These are phyloP conservation scores for Serrognathus titanus DNA, from an alignment of 2,888 invertebrate species.

Conservation along the genomic window DNA sequence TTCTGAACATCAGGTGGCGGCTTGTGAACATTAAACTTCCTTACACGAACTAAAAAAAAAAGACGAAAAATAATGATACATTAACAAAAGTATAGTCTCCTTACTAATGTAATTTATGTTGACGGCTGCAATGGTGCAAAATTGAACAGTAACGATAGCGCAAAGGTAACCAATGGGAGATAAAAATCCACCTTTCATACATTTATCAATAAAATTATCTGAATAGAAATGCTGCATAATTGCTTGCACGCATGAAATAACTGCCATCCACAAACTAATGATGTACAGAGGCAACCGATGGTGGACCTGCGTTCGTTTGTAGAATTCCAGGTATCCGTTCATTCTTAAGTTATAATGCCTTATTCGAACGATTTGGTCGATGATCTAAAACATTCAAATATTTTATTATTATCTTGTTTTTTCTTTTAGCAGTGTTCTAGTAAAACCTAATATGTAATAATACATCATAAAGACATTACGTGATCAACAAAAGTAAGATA, in stretches of 20 bases:
- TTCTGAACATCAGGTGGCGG: constrained; percentile 62
- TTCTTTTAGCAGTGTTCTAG: neutral
- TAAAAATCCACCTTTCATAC: constrained; percentile 49
- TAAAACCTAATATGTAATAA: neutral
- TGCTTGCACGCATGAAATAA: constrained; percentile 55
- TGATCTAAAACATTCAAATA: constrained; percentile 45
- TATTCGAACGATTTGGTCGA: constrained; percentile 57
- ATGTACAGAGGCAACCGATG: constrained; percentile 61
- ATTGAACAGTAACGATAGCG: constrained; percentile 53
- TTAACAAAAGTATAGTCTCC: constrained; percentile 18
- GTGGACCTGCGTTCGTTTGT: constrained; percentile 58
- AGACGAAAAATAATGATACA: neutral
- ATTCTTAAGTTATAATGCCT: constrained; percentile 61
- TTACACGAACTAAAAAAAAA: constrained; percentile 54
- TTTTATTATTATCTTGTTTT: neutral
- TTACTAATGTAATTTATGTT: constrained; percentile 56
- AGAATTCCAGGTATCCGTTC: constrained; percentile 67
- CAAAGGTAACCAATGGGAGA: constrained; percentile 60
- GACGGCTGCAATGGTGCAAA: constrained; percentile 50
- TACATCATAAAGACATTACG: too few relatives aligned
- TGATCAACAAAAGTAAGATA: too few relatives aligned
- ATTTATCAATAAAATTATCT: constrained; percentile 52
- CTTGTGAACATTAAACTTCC: constrained; percentile 57
- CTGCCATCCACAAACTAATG: constrained; percentile 61
- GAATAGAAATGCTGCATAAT: constrained; percentile 57